Evolutionary conservation across 2,888 invertebrate genomes (phyloP), one percentile per base, ranked within the genome.

Genomic region (Cerceris rybyensis): DNA sequence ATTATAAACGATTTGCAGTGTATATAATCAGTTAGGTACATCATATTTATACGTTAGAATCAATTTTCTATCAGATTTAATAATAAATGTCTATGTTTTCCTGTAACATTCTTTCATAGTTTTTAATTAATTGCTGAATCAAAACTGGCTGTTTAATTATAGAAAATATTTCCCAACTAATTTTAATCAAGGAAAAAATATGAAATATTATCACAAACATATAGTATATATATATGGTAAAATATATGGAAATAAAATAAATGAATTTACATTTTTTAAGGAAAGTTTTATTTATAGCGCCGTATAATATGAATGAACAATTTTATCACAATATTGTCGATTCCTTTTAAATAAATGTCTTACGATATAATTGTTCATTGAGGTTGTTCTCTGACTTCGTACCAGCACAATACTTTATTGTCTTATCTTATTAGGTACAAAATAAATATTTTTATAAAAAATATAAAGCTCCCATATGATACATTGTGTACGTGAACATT

Each of bases 401-500:
- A 83, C 61, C 49, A 66, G 17, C 42, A 65, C 50, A 74, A 73
- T 64, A 58, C 54, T 76, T 81, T 80, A 79, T 82, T 69, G 17
- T 41, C 13, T 39, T 66, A 17, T 66, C 14, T 43, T n/a, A 43
- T 75, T 64, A 70, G 84, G 78, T 87, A 90, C 80, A 87, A 85
- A 89, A 87, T 90, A 89, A 89, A 90, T 89, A 89, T 68, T 87
- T 87, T 89, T 91, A 89, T 88, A 90, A 90, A 88, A 91, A 91
- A 91, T 91, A 91, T 88, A 89, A 88, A 89, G 87, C 80, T 82
- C 83, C 73, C 66, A 54, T 54, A 66, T 41, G 52, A 54, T 68
- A 52, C 60, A 74, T 61, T 49, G 16, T 74, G 59, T 46, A 74
- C 49, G 61, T 58, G 76, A 76, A 72, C 42, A 13, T 70, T 42